These are phyloP conservation scores for Diabrotica balteata DNA, from an alignment of 2,888 invertebrate species.

Conservation along the genomic window DNA sequence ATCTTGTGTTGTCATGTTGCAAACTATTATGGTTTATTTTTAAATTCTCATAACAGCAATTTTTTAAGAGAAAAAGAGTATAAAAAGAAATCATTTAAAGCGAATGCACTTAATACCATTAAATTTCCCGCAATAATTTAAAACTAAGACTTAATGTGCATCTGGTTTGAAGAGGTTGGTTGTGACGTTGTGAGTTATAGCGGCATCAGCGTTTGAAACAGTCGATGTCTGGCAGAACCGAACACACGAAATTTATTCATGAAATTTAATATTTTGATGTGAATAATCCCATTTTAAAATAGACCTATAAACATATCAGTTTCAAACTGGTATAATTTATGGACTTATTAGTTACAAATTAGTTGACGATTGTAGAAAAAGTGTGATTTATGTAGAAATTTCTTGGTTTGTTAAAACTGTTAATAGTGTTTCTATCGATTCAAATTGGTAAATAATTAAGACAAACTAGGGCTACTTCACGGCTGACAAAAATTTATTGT, in stretches of 20 bases:
- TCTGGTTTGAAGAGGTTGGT: constrained; percentile 36
- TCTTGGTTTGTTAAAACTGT: too few species aligned
- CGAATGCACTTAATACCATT: constrained; percentile 14
- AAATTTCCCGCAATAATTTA: constrained; percentile 16
- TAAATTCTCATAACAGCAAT: too few species aligned
- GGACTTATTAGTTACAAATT: background rate
- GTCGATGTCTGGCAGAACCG: constrained; percentile 21
- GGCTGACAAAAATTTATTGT: too few species aligned
- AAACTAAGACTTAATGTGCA: constrained; percentile 25
- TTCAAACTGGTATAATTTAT: constrained; percentile 2
- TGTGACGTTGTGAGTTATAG: constrained; percentile 27
- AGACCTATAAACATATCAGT: too few species aligned
- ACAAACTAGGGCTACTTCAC: too few species aligned
- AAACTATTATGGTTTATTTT: too few species aligned
- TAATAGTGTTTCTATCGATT: too few species aligned
- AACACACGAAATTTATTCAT: constrained; percentile 22
- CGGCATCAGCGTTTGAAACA: constrained; percentile 29
- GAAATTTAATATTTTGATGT: constrained; percentile 35
- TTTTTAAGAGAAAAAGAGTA: too few species aligned
- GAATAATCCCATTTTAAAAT: constrained; percentile 30
- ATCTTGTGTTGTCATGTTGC: too few species aligned
- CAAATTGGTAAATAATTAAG: too few species aligned
- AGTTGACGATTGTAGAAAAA: background rate
- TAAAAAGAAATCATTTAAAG: background rate
- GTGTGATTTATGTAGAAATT: too few species aligned